Evolutionary conservation across 2,888 invertebrate genomes (phyloP).

Genomic region (Lycia hirtaria): DNA sequence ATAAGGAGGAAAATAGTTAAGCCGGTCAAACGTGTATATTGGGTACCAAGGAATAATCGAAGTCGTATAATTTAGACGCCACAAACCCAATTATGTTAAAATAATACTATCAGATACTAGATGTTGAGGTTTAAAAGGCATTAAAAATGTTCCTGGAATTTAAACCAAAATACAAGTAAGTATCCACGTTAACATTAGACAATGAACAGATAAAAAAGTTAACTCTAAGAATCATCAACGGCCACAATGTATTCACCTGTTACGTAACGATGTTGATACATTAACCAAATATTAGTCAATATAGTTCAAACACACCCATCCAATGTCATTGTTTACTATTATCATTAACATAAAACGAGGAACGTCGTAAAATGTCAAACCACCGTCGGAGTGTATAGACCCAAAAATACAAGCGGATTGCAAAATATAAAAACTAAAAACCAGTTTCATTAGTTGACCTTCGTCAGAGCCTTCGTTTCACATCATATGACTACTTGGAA

Average conservation of each 20-base stretch:
- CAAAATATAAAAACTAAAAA: constrained; percentile 5
- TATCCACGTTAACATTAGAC: not conserved
- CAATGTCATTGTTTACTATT: not conserved
- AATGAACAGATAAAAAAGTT: not conserved
- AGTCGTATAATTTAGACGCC: not conserved
- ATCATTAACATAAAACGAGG: not conserved
- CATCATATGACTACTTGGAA: constrained; percentile 5
- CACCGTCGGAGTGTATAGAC: not conserved
- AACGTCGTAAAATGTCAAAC: not conserved
- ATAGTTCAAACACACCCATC: not conserved
- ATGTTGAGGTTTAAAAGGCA: too few relatives aligned
- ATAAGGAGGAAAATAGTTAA: constrained; percentile 23
- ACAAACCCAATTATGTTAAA: not conserved
- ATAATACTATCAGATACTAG: not conserved
- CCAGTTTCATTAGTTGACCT: constrained; percentile 4
- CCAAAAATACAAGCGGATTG: not conserved
- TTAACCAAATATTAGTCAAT: not conserved
- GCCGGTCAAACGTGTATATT: constrained; percentile 5
- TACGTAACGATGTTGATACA: constrained; percentile 4
- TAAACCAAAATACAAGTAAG: not conserved
- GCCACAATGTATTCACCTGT: not conserved
- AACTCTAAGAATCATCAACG: not conserved
- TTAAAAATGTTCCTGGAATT: not conserved
- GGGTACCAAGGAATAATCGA: too few relatives aligned
- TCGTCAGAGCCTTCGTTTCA: constrained; percentile 11